Percentiles rank a stretch among this genome's conserved stretches.
Evolutionary conservation across 2,888 invertebrate genomes (phyloP).

Genomic region (Leptopilina syphax): DNA sequence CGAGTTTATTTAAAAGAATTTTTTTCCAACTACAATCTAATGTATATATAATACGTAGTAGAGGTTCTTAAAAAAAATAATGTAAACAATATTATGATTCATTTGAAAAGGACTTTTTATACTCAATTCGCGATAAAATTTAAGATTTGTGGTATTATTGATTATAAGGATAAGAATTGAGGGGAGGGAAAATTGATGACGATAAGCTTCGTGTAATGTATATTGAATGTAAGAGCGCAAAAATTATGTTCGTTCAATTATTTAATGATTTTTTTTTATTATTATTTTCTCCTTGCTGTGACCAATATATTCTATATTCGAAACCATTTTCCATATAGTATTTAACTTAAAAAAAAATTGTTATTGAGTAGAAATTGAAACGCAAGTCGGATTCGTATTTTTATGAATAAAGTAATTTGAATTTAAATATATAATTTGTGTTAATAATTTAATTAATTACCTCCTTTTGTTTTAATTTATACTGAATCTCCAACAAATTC

Average conservation of each 20-base stretch:
- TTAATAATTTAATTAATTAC: too few relatives aligned
- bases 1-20: neutral
- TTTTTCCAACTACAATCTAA: neutral
- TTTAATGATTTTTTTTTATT: constrained; percentile 12
- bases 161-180: neutral
- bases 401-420: constrained; percentile 70
- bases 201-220: neutral
- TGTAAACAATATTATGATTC: constrained; percentile 14
- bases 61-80: neutral
- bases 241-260: neutral
- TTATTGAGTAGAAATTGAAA: constrained; percentile 24
- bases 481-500: too few relatives aligned
- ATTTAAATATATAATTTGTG: neutral
- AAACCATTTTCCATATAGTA: constrained; percentile 14
- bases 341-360: constrained; percentile 18
- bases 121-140: constrained; percentile 22
- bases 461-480: too few relatives aligned
- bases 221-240: neutral
- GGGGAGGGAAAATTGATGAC: neutral
- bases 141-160: constrained; percentile 29
- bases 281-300: constrained; percentile 4
- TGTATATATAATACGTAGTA: constrained; percentile 18
- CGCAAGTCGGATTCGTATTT: constrained; percentile 68
- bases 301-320: constrained; percentile 14
- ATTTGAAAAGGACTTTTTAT: constrained; percentile 17